Evolutionary conservation across 2,888 invertebrate genomes (phyloP).

Genomic region (Chalcis sispes): DNA sequence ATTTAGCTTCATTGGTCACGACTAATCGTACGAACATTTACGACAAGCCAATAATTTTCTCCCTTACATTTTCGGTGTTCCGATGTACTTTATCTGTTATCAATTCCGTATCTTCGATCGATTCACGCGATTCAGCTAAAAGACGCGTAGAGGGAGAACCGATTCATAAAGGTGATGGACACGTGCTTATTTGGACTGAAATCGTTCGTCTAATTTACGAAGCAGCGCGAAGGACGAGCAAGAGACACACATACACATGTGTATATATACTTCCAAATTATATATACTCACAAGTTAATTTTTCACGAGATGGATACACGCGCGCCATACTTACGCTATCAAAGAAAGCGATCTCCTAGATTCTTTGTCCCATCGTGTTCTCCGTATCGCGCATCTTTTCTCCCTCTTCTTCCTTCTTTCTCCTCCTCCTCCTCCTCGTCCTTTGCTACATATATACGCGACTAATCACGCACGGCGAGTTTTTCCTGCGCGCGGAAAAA

Average conservation of each 20-base stretch:
- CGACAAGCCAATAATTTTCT: no score
- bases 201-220: constrained; percentile 49
- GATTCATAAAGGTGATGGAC: constrained; percentile 28
- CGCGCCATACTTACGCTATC: constrained; percentile 52
- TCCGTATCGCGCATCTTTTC: constrained; percentile 26
- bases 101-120: no score
- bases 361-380: constrained; percentile 26
- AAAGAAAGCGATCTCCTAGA: constrained; percentile 50
- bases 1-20: no score
- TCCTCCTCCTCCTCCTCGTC: constrained; percentile 41
- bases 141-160: not conserved
- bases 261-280: no score
- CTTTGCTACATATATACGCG: not conserved
- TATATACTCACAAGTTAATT: no score
- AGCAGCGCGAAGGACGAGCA: constrained; percentile 44
- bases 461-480: constrained; percentile 66
- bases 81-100: no score
- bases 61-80: no score
- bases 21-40: no score
- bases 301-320: constrained; percentile 48
- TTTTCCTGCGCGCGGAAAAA: constrained; percentile 43
- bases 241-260: no score
- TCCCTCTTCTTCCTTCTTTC: constrained; percentile 43
- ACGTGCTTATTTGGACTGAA: constrained; percentile 44
- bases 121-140: no score